Conservation (phyloP, 2,113 vertebrate genomes). For the Polypterus senegalus region DNA sequence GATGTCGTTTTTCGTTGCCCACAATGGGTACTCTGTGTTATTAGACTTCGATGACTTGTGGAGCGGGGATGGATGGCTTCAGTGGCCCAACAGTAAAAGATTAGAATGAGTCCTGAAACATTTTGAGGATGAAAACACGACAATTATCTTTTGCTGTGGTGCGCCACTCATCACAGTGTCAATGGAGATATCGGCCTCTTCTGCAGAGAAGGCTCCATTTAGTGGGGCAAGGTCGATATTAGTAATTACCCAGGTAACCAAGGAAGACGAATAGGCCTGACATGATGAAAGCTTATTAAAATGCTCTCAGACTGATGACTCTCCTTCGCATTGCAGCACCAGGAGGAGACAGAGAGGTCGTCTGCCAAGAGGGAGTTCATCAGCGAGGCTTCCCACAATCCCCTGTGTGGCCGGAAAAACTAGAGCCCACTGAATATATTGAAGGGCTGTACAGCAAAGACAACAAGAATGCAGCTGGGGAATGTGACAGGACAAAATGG, state of each 20-base stretch:
- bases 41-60: too few relatives aligned
- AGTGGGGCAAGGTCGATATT: background rate
- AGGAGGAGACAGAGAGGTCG: slow-evolving; percentile 30
- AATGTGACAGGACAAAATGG: slow-evolving; percentile 28
- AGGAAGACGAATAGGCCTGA: too few relatives aligned
- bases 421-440: slow-evolving; percentile 55
- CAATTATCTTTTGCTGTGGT: too few relatives aligned
- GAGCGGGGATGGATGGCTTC: too few relatives aligned
- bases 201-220: too few relatives aligned
- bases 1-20: too few relatives aligned
- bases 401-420: slow-evolving; percentile 62
- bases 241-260: background rate
- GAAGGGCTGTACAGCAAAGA: slow-evolving; percentile 61
- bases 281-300: background rate
- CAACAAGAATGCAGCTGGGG: slow-evolving; percentile 48
- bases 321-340: slow-evolving; percentile 29
- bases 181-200: too few relatives aligned
- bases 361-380: slow-evolving; percentile 20
- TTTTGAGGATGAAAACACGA: too few relatives aligned
- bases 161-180: too few relatives aligned
- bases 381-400: slow-evolving; percentile 40
- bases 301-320: background rate
- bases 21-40: too few relatives aligned
- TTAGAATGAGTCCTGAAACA: too few relatives aligned
- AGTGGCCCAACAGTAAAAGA: too few relatives aligned